Evolutionary conservation across 2,113 vertebrate species (phyloP), one percentile per base, ranked within the genome.

Genomic region (Oophaga pumilio): DNA sequence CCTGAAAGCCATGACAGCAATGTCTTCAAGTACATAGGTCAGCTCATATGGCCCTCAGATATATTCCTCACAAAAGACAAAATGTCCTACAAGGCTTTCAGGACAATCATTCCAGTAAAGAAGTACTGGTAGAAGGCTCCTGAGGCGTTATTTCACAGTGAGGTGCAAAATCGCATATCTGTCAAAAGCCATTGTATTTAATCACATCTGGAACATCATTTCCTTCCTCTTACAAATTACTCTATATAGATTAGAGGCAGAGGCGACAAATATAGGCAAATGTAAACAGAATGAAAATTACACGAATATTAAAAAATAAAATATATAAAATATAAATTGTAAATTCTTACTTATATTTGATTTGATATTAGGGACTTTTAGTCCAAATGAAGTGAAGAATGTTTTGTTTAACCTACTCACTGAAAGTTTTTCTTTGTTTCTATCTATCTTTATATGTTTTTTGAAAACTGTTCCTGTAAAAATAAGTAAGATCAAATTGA

Each of bases 51-150:
- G 66, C 24, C 66, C 28, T 14, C n/a, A 69, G 14, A 26, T 69
- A 28, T 69, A 24, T 2, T 8, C 64, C 9, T 2, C 12, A 24
- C 64, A 8, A 24, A 69, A 69, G 66, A 15, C 24, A 69, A 69
- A 69, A 69, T 69, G 28, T 69, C 66, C 66, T 69, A 69, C 66
- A 69, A 69, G 66, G 66, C 66, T 69, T 69, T 28, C 4, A 28
- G 17, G 14, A 28, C 24, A 69, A 69, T 28, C 24, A 69, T 69
- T 69, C 24, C 28, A 3, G n/a, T 24, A 69, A 69, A 69, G 66
- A 28, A 28, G 4, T 28, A 28, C 11, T 28, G 13, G 13, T 28
- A 69, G 4, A 26, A 28, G 66, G 24, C 22, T 6, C 24, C 24
- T 69, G 6, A 69, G 66, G 66, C 26, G 66, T 24, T 66, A 66